A percentile compares a stretch with the other conserved stretches of the same genome.
Evolutionary conservation across 92 coral and sea anemone species (phyloP).

Genomic region (Palythoa heliodiscus): DNA sequence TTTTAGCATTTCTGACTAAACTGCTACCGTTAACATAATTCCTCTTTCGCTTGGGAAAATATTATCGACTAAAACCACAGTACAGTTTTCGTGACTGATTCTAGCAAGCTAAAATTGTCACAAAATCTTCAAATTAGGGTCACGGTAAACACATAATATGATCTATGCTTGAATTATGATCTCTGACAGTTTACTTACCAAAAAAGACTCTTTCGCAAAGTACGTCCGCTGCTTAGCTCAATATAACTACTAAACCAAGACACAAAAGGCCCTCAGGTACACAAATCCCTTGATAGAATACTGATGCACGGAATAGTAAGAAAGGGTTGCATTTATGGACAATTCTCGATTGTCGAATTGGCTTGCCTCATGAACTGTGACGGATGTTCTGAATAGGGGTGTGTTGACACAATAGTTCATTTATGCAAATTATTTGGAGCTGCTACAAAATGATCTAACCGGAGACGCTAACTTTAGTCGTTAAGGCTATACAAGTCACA

Average conservation of each 20-base stretch:
- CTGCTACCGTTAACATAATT: not conserved
- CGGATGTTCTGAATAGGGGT: slow-evolving; percentile 27
- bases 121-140: not conserved
- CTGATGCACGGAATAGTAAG: not conserved
- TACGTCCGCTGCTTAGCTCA: slow-evolving; percentile 12
- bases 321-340: slow-evolving; percentile 16
- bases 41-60: not conserved
- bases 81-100: not conserved
- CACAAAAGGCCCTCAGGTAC: not conserved
- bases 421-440: slow-evolving; percentile 24
- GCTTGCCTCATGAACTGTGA: slow-evolving; percentile 40
- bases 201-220: slow-evolving; percentile 1
- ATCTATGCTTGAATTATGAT: not conserved
- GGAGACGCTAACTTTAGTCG: slow-evolving; percentile 37
- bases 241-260: not conserved
- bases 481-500: slow-evolving; percentile 24
- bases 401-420: slow-evolving; percentile 39
- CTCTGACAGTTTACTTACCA: not conserved
- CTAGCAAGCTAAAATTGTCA: not conserved
- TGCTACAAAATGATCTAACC: slow-evolving; percentile 36
- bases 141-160: not conserved
- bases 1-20: not conserved
- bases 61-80: not conserved
- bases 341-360: slow-evolving; percentile 41
- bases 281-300: not conserved